Base-by-base conservation (phyloP, 1,140 invertebrate species). In the Bombus pyrosoma region DNA sequence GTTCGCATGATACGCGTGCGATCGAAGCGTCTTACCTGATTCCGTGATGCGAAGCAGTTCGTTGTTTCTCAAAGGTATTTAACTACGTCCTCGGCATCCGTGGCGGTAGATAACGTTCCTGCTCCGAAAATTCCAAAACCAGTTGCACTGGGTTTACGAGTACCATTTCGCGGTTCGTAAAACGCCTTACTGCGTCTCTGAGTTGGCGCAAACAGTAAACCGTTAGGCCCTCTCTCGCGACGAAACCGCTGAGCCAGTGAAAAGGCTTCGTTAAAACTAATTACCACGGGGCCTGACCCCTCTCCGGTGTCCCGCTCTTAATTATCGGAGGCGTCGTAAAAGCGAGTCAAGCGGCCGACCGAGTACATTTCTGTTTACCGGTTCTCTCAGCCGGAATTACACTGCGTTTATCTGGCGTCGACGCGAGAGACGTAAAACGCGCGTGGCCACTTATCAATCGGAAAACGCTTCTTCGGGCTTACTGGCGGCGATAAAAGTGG, bases 401-500 rank as follows among this genome's bases (percentile, higher is more conserved):
- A 62, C 73, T 41, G 81, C 59, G 59, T 64, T 83, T 77, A 68
- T 76, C 59, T 77, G 28, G 37, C 41, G 57, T 37, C 34, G 47
- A 66, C 57, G 18, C 34, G 73, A 41, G 41, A 41, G 25, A 74
- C 80, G 68, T 47, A 37, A 73, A 62, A 82, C n/a, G 39, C 81
- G 74, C 12, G 28, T 22, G 39, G 53, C 28, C 34, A n/a, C 76
- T 85, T 80, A 84, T 89, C 81, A 53, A 41, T 47, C 53, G 68
- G 64, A 89, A 86, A 68, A 68, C 32, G 62, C 62, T 76, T 83
- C 62, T 83, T 66, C 41, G 81, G 15, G 32, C 59, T 75, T 68
- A 73, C 59, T 47, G 72, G 1, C 41, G 10, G 4, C 10, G 83
- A 89, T 89, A 89, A 89, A 84, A 66, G 68, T 53, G 41, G 76